phyloP scores from a whole-genome alignment of 1,140 invertebrate genomes.

The Drosophila kikkawai region DNA sequence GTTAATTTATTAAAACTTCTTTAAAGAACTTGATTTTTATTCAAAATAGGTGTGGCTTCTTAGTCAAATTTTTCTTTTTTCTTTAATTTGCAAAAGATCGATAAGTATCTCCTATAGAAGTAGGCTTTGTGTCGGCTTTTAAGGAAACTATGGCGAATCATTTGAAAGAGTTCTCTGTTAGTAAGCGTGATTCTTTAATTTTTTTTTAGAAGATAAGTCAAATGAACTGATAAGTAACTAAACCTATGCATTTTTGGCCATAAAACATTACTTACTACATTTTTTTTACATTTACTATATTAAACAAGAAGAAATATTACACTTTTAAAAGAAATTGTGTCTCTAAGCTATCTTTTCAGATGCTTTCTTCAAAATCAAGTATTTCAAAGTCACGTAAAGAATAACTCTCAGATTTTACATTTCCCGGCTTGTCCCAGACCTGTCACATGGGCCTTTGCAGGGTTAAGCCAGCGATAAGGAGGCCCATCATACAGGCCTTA shows the following conservation, averaged over 20 bases:
- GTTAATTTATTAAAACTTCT: not conserved
- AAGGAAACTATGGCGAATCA: too few species aligned
- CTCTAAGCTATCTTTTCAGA: not conserved
- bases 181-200: not conserved
- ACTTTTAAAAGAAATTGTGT: not conserved
- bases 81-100: not conserved
- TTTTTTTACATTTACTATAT: not conserved
- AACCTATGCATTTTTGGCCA: not conserved
- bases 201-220: not conserved
- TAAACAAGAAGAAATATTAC: not conserved
- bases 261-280: not conserved
- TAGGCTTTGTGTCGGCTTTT: not conserved
- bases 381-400: too few species aligned
- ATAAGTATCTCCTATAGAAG: not conserved
- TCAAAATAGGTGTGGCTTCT: not conserved
- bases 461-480: constrained; percentile 29
- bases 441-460: constrained; percentile 12
- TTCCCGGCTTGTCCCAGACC: constrained; percentile 12
- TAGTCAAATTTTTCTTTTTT: not conserved
- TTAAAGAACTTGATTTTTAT: not conserved
- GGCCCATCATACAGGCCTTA: constrained; percentile 10
- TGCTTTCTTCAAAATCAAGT: not conserved
- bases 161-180: not conserved
- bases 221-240: not conserved
- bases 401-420: not conserved